Evolutionary conservation across 2,888 invertebrate species (phyloP), one percentile per base, ranked within the genome.

Genomic region (Tethea ocularis): DNA sequence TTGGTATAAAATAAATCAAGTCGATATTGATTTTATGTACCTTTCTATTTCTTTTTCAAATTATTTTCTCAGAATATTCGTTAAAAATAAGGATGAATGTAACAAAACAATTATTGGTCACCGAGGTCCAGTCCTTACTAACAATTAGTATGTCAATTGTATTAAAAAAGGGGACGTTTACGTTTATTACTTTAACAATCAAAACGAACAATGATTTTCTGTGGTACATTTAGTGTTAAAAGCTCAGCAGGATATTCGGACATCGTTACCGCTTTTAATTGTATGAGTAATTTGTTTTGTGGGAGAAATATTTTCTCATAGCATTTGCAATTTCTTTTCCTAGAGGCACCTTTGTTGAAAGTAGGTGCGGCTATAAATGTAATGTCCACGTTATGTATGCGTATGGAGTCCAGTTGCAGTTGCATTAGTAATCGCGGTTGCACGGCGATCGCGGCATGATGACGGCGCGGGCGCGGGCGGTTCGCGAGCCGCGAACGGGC

Each of bases 351-450:
- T 62, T 63, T 68, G 63, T 66, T 71, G 63, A 68, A 66, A 62
- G 58, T 64, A 56, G 63, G 66, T 53, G 64, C 51, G 63, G 68
- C 71, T 69, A 41, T 46, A 62, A 71, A 73, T 72, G 74, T 74
- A 77, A 77, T 77, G 76, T 72, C 69, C 75, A 72, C 72, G 78
- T 84, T 82, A 81, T 67, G 81, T 84, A 83, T 83, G 81, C 80
- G 79, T 76, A 75, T 74, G 75, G 78, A 78, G 84, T 84, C 78
- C 80, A 80, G 80, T 83, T 83, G 83, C 87, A 88, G 80, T 83
- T 83, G 83, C 87, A 88, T 90, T 87, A 84, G 87, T 84, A 86
- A 84, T 83, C 78, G 79, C 82, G 83, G 84, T 82, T 83, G 87
- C 82, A 86, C 84, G 85, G 86, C 88, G 87, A 84, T 82, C 81